Percentiles rank a stretch among this genome's conserved stretches.
Conservation (phyloP, 2,888 invertebrate genomes). For the Amphiduros pacificus region DNA sequence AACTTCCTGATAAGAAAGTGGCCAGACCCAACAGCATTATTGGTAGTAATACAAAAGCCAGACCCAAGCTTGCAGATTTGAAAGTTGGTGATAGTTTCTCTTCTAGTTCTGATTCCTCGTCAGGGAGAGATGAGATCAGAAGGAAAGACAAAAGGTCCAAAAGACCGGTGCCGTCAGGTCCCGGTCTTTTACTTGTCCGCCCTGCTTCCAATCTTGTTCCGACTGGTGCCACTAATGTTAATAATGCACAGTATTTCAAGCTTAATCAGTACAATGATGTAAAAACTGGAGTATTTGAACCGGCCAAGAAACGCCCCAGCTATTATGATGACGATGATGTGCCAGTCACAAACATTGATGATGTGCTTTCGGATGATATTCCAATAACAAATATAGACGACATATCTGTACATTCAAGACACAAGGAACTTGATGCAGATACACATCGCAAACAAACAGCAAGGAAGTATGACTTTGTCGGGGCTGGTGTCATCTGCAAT, state of each 20-base stretch:
- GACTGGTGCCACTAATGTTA: conserved; percentile 10
- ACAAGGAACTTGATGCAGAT: conserved; percentile 7
- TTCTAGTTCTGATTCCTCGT: too few species aligned
- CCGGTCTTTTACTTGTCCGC: conserved; percentile 30
- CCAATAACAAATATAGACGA: conserved; percentile 23
- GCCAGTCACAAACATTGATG: conserved; percentile 40
- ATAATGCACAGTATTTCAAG: conserved; percentile 20
- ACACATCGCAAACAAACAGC: conserved; percentile 29
- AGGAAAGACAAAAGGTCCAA: neutral
- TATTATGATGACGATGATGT: conserved; percentile 27
- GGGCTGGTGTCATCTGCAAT: conserved; percentile 47
- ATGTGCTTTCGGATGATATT: conserved; percentile 22
- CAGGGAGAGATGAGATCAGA: neutral
- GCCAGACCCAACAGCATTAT: neutral
- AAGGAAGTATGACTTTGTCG: conserved; percentile 43
- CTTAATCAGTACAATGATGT: conserved; percentile 31
- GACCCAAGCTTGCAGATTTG: too few species aligned
- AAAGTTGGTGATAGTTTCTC: too few species aligned
- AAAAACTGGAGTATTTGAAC: conserved; percentile 11
- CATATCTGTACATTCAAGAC: neutral
- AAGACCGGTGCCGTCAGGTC: neutral
- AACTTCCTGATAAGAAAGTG: too few species aligned
- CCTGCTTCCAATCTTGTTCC: conserved; percentile 32
- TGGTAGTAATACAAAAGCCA: too few species aligned
- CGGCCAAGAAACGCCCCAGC: conserved; percentile 6